Percentiles rank a stretch among this genome's conserved stretches.
phyloP scores from a whole-genome alignment of 2,113 vertebrate species.

The Petromus typicus region DNA sequence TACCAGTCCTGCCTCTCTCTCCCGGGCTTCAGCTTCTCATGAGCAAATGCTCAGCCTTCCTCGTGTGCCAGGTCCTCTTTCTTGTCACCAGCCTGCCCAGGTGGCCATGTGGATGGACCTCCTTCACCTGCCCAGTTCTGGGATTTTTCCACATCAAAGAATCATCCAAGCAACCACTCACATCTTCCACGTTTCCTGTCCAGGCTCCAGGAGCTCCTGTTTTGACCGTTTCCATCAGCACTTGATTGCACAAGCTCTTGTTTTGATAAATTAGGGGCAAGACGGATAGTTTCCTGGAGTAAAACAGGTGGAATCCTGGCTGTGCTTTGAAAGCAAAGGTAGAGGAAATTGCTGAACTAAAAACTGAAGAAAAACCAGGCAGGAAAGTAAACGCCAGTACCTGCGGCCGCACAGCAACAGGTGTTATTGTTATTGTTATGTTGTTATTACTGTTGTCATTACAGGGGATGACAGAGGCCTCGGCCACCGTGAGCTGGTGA shows the following conservation, averaged over 20 bases:
- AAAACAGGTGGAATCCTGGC: rapidly evolving
- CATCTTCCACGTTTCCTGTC: rapidly evolving
- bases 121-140: no score
- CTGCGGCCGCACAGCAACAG: rapidly evolving
- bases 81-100: background rate
- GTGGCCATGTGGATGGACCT: no score
- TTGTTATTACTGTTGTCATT: background rate
- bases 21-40: no score
- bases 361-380: background rate
- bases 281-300: rapidly evolving
- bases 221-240: background rate
- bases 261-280: background rate
- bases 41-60: background rate
- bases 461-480: background rate
- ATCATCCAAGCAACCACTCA: rapidly evolving
- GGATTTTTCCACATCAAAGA: background rate
- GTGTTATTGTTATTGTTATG: background rate
- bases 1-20: rapidly evolving
- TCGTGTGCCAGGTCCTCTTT: rapidly evolving
- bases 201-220: rapidly evolving
- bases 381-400: rapidly evolving
- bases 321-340: rapidly evolving
- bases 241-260: background rate
- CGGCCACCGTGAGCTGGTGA: rapidly evolving
- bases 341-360: rapidly evolving